Evolutionary conservation across 2,113 vertebrate genomes (phyloP).

Genomic region (Pelusios castaneus): DNA sequence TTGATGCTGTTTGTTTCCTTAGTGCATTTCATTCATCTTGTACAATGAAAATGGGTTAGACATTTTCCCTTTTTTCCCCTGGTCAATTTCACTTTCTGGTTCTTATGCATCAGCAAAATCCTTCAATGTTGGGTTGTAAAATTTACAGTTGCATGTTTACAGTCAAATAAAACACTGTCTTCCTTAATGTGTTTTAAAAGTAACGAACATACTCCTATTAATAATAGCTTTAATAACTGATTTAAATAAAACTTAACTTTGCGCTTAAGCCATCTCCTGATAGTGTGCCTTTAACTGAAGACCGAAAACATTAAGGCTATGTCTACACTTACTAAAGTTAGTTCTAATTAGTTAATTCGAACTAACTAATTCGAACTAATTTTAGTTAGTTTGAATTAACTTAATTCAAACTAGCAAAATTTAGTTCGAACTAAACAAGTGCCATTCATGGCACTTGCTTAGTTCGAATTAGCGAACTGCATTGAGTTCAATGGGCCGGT

Average conservation of each 20-base stretch:
- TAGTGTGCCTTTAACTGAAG: slow-evolving; percentile 36
- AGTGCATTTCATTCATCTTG: neutral
- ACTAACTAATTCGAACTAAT: too few species aligned
- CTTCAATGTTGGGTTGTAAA: neutral
- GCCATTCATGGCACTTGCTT: too few species aligned
- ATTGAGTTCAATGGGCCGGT: too few species aligned
- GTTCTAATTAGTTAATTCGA: too few species aligned
- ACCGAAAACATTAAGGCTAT: neutral
- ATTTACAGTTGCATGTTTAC: neutral
- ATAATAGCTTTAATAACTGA: neutral
- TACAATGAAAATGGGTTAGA: neutral
- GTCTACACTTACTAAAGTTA: too few species aligned
- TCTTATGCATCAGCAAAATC: rapidly evolving
- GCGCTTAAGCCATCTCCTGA: neutral
- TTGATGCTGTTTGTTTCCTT: neutral
- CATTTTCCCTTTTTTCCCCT: neutral
- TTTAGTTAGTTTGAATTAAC: too few species aligned
- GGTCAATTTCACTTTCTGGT: neutral
- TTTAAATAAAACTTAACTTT: neutral
- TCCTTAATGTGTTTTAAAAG: neutral
- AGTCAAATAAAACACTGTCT: neutral
- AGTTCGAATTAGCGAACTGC: too few species aligned
- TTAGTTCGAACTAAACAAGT: too few species aligned
- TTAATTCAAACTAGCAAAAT: too few species aligned
- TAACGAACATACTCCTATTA: neutral